Percentiles rank a stretch among this genome's conserved stretches.
phyloP scores from a whole-genome alignment of 2,797 vertebrate genomes.

The Pangasius larnaudii region DNA sequence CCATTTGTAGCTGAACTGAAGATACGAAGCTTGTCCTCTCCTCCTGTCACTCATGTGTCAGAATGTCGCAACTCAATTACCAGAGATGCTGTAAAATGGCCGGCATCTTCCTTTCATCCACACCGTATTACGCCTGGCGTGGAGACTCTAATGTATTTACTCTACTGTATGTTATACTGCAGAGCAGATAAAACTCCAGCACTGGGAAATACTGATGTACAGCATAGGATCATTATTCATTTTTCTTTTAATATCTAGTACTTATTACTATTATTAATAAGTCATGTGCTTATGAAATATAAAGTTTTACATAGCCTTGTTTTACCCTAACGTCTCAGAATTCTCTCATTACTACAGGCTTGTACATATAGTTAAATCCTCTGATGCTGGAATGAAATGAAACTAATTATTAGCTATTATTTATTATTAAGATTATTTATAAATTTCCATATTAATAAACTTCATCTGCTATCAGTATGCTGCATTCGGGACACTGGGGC shows the following conservation, averaged over 20 bases:
- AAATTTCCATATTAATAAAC: background rate
- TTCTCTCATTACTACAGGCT: background rate
- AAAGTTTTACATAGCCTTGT: background rate
- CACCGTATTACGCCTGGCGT: background rate
- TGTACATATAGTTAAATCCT: background rate
- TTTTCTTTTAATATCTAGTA: background rate
- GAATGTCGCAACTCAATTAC: constrained; percentile 56
- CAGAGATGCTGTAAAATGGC: constrained; percentile 32
- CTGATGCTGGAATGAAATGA: background rate
- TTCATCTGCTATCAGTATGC: background rate
- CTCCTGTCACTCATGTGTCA: constrained; percentile 56
- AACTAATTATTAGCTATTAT: background rate
- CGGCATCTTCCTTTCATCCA: background rate
- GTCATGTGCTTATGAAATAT: background rate
- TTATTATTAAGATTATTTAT: background rate
- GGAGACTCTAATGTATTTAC: background rate
- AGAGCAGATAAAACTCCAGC: background rate
- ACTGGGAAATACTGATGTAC: too few relatives aligned
- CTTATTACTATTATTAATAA: background rate
- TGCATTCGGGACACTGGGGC: background rate
- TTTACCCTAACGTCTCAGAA: background rate
- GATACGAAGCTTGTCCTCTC: constrained; percentile 33
- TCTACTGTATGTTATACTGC: background rate
- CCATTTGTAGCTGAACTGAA: constrained; percentile 49
- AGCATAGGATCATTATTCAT: background rate